Evolutionary conservation across 2,113 vertebrate genomes (phyloP), one percentile per base, ranked within the genome.

Genomic region (Cheirogaleus medius): DNA sequence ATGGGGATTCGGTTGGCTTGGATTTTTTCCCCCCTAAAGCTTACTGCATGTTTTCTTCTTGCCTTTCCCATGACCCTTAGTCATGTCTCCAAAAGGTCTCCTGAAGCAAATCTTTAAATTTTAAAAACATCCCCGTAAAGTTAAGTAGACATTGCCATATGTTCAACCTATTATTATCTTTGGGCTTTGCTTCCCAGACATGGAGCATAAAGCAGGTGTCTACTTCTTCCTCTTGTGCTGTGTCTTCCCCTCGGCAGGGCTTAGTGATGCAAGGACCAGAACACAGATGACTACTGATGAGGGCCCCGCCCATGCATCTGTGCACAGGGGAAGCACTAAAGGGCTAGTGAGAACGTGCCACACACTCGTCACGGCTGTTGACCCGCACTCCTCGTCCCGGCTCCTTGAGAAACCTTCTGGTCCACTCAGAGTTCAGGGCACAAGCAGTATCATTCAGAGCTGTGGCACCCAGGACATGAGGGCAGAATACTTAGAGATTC

Each of bases 91-190:
- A 83, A 87, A 74, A 69, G 49, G 13, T n/a, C 63, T 96, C 49
- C 73, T 83, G 78, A 86, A 95, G 49, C 42, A 94, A 42, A 91
- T 77, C 60, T 80, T 64, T 66, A 63, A 32, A 58, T 49, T 96
- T 60, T 47, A 37, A 78, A 82, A 93, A 47, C 42, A 71, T 52
- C 17, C 69, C 44, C 76, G 17, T 27, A 58, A 74, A 23, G 34
- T 87, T 58, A 71, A 8, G 2, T 56, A 58, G 63, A 76, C 11
- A 52, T 6, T 23, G 39, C n/a, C 47, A 58, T 39, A 47, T 18
- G 32, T 15, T 69, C 83, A 66, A 56, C 58, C 56, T 52, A 18
- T 60, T 71, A 78, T 68, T 82, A n/a, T 37, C 29, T 2, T 44
- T 60, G 58, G 34, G 44, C 20, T 78, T 54, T 47, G 23, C 56